Evolutionary conservation across 2,113 vertebrate genomes (phyloP), one percentile per base, ranked within the genome.

Genomic region (Isurus oxyrinchus): DNA sequence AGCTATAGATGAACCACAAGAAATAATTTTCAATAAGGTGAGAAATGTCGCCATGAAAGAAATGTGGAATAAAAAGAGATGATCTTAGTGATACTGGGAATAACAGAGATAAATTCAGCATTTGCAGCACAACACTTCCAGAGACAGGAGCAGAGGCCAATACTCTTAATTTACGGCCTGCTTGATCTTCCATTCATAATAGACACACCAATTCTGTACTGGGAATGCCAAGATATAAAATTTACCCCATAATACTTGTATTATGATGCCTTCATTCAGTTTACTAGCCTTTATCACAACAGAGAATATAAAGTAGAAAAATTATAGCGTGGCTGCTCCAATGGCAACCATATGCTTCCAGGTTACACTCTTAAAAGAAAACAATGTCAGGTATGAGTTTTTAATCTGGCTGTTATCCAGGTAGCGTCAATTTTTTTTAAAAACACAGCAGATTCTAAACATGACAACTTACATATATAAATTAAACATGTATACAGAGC

Each of bases 111-210:
- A 93, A n/a, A 40, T 93, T 63, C 57, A 93, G 35, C 57, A 40
- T 93, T 93, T 57, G 5, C 4, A 21, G 57, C 90, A 93, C 31
- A 93, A 57, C 8, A 27, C 21, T 93, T 61, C 14, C 90, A 93
- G 59, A 63, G 35, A 31, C n/a, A 84, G n/a, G 79, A 44, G 79
- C 79, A 84, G 79, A 31, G 53, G 53, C 27, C 87, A 57, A 93
- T 59, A 19, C 14, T 8, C 3, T 3, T 61, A 93, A 93, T 61
- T 84, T 84, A 61, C 5, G 35, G 90, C 57, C 90, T 93, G 59
- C 59, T 40, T n/a, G 59, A 94, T 94, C 90, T 94, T 93, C 59
- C 90, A 94, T 94, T 63, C 90, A 94, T 94, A 94, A 94, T 63
- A 63, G 35, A 94, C 66, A 35, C 19, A 23, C 90, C 61, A 57